Evolutionary conservation across 1,140 invertebrate species (phyloP), one percentile per base, ranked within the genome.

Genomic region (Lucilia sericata): DNA sequence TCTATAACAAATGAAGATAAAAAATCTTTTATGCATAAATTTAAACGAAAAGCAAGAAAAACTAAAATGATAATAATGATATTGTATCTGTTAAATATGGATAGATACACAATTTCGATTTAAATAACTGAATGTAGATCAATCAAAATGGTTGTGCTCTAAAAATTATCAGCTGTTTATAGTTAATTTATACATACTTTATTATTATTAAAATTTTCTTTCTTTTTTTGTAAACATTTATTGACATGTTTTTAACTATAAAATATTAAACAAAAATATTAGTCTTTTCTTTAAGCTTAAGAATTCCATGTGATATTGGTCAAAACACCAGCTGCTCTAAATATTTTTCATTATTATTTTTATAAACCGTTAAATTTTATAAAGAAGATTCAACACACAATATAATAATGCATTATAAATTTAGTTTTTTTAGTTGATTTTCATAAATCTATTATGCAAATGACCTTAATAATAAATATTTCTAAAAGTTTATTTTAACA

Each of bases 81-180:
- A 30, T 30, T 30, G 25, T 30, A 30, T 30, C 19, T 21, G 65
- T n/a, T 60, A 70, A 10, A 25, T 70, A 8, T 25, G 21, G 7
- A 70, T 19, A 70, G 51, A 55, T 21, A 70, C 25, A 30, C 25
- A 30, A 30, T 70, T 70, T 70, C 19, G 21, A 70, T 70, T 21
- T 70, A 70, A 70, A 25, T 21, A 21, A 2, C 5, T 70, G n/a
- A 70, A 70, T 70, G 19, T 70, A 70, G 65, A 70, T 70, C 65
- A 70, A 70, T 70, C 65, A 70, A 70, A 70, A 25, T 70, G 65
- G 65, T 70, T 70, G 65, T 70, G 65, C 65, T 70, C 65, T 25
- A 70, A n/a, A 70, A 70, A 70, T 21, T 70, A 70, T 19, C 19
- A 70, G n/a, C n/a, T 70, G 65, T 21, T 19, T 70, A 25, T 70